Evolutionary conservation across 2,797 vertebrate genomes (phyloP), one percentile per base, ranked within the genome.

Genomic region (Lithobates sylvaticus): DNA sequence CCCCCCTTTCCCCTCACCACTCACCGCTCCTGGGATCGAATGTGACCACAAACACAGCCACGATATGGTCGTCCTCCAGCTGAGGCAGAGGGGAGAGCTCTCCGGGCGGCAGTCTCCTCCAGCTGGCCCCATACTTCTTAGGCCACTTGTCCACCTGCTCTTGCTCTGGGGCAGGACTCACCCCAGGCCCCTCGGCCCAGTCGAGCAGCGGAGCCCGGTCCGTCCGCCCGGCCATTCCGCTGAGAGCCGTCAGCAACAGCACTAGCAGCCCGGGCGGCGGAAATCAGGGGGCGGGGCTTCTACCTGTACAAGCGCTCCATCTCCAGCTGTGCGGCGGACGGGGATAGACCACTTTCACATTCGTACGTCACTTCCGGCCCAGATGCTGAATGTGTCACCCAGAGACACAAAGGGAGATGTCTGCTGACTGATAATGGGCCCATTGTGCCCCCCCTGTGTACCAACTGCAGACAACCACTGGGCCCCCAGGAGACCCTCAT

Each of bases 1-100:
- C 39, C 10, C 16, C 18, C 0, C 18, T 27, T 27, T 0, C 18
- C 58, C 21, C 23, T 12, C n/a, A 16, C 8, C 78, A 23, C 94
- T 96, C 89, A 99, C 98, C 98, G 86, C 97, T 97, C 95, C 98
- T 95, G 0, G 97, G 95, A 80, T 98, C 97, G 93, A 99, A 99
- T 72, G 98, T 98, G 54, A 99, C 97, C 86, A 99, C 97, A 83
- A 99, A 99, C 83, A 99, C 97, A 0, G 98, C 94, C 91, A 97
- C 94, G 90, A 99, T 97, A 91, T 98, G 97, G 87, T 99, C 98
- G 85, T 99, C 98, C 88, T 98, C 97, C 86, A 83, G 81, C 81
- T 87, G 81, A 0, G 73, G 80, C 27, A 83, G 39, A 0, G 81
- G 69, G 9, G 75, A 54, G 83, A 92, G 90, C 44, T 92, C 92